These are phyloP conservation scores for Blennius ocellaris DNA, from an alignment of 2,113 vertebrate genomes.

Conservation along the genomic window DNA sequence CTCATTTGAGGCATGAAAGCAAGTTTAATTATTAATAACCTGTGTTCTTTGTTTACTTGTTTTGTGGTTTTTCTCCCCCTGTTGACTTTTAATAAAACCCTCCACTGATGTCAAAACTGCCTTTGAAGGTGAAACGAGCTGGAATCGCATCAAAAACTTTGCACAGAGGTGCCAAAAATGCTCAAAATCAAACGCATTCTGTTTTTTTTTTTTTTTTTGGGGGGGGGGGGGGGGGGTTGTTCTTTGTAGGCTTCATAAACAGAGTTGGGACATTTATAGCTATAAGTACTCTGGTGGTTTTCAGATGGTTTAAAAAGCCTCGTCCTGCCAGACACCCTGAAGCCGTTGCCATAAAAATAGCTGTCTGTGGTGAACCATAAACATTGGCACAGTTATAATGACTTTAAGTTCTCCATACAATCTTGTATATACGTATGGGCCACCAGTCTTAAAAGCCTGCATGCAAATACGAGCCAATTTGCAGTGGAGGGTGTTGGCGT, in stretches of 20 bases:
- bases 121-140: background rate
- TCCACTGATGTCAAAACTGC: background rate
- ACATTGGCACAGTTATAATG: background rate
- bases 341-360: slow-evolving; percentile 22
- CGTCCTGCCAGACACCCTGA: slow-evolving; percentile 6
- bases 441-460: background rate
- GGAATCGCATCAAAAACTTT: background rate
- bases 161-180: background rate
- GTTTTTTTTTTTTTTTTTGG: too few species aligned
- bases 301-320: slow-evolving; percentile 35
- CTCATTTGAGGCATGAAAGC: too few species aligned
- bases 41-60: too few species aligned
- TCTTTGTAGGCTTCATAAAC: background rate
- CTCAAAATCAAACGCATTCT: background rate
- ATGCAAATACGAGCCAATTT: slow-evolving; percentile 3
- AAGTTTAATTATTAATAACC: too few species aligned
- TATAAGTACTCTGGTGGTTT: slow-evolving; percentile 5
- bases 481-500: background rate
- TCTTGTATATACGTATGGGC: too few species aligned
- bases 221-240: background rate
- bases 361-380: slow-evolving; percentile 1
- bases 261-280: slow-evolving; percentile 4
- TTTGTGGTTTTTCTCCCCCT: too few species aligned
- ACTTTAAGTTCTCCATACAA: background rate
- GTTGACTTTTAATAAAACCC: background rate